Conservation (phyloP, 1,140 invertebrate genomes). For the Medauroidea extradentata region DNA sequence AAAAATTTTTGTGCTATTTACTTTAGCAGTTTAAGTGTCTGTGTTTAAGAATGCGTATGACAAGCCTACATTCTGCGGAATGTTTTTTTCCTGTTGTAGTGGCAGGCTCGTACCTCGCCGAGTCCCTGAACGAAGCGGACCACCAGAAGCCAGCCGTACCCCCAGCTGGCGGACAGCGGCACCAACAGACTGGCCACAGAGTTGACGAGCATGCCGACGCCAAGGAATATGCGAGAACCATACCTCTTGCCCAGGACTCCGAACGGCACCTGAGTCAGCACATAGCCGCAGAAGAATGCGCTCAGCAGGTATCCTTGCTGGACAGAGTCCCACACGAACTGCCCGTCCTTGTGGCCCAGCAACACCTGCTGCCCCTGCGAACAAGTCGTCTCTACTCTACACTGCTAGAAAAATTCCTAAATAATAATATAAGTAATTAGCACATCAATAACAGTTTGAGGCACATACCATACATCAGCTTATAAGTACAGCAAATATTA, state of each 20-base stretch:
- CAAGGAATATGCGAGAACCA: slow-evolving; percentile 53
- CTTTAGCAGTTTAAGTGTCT: too few relatives aligned
- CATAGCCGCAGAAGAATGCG: slow-evolving; percentile 57
- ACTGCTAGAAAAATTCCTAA: too few relatives aligned
- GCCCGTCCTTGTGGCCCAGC: slow-evolving; percentile 49
- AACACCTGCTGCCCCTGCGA: too few relatives aligned
- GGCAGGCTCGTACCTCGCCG: slow-evolving; percentile 49
- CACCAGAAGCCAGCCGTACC: slow-evolving; percentile 36
- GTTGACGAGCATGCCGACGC: slow-evolving; percentile 42
- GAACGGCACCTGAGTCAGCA: slow-evolving; percentile 54
- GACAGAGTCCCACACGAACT: slow-evolving; percentile 67
- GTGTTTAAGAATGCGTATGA: too few relatives aligned
- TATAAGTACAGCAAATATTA: too few relatives aligned
- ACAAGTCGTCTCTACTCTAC: too few relatives aligned
- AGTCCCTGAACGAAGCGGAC: slow-evolving; percentile 48
- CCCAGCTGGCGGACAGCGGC: slow-evolving; percentile 39
- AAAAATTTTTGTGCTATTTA: too few relatives aligned
- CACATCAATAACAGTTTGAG: too few relatives aligned
- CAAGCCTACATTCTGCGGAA: too few relatives aligned
- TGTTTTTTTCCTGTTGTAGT: too few relatives aligned
- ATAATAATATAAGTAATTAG: too few relatives aligned
- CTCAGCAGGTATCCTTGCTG: slow-evolving; percentile 51
- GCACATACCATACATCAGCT: too few relatives aligned
- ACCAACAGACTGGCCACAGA: slow-evolving; percentile 46
- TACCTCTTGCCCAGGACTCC: slow-evolving; percentile 51